Base-by-base conservation (phyloP, 2,113 vertebrate genomes). In the Gallinago undulata region DNA sequence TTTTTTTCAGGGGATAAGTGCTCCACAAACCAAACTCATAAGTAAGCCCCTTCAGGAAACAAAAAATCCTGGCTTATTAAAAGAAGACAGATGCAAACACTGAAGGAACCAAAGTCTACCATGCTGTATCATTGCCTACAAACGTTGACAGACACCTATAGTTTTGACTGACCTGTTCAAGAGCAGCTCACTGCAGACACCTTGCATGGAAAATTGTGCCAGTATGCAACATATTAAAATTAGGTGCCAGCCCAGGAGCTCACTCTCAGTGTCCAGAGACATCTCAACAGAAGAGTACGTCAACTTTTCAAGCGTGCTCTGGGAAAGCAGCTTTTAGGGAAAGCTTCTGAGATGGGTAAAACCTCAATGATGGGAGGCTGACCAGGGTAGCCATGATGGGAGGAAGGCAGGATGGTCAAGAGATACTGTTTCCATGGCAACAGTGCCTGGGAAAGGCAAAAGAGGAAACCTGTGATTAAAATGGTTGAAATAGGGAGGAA, bases 401-500 rank as follows among this genome's bases (percentile, higher is more conserved):
- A 91, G 50, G 63, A 75, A 97, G 79, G 56, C 73, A 90, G 45
- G 59, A 69, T 90, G 94, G 95, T 93, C 97, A 95, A 88, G 90
- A 95, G 80, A 89, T 76, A 97, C 33, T 0, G 85, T 96, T 97
- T 70, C 95, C 72, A 96, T 90, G 57, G 94, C 85, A 97, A 97
- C 80, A 0, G 81, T 87, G 94, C 93, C 90, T 94, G 85, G 68
- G 43, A 85, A 94, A 94, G 82, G 93, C 79, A 85, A 82, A 95
- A 96, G 90, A 89, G 25, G 51, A 72, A 95, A 79, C 53, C 74
- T 81, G 60, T 0, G 3, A 73, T 86, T 78, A 55, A 85, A 94
- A 37, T 0, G 1, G 82, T 69, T 95, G 93, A 81, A 94, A 77
- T 0, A 56, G 43, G 51, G 74, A 82, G 67, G 62, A 21, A 72